Percentiles rank a stretch among this genome's conserved stretches.
Evolutionary conservation across 2,113 vertebrate genomes (phyloP).

Genomic region (Neolamprologus kungweensis): DNA sequence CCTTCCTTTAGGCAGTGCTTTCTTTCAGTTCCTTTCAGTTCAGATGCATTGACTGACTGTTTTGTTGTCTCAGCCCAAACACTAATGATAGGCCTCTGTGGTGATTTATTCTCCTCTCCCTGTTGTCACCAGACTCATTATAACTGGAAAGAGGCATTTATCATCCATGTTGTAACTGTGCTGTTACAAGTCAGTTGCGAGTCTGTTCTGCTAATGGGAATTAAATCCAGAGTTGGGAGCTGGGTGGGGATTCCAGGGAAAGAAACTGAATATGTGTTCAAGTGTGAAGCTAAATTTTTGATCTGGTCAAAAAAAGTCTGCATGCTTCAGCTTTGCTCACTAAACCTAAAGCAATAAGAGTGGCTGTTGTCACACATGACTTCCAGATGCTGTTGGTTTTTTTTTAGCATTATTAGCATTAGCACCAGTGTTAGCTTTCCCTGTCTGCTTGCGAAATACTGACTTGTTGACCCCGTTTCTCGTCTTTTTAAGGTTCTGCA

Average conservation of each 20-base stretch:
- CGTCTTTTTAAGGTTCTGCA: background rate
- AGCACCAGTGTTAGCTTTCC: background rate
- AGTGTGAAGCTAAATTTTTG: background rate
- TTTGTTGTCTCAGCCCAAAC: background rate
- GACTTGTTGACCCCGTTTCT: background rate
- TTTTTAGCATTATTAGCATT: background rate
- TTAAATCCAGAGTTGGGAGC: background rate
- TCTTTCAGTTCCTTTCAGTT: background rate
- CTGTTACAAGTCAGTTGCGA: background rate
- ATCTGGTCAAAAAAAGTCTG: background rate
- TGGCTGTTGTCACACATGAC: background rate
- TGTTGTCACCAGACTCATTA: conserved; percentile 15
- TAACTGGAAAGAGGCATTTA: conserved; percentile 2
- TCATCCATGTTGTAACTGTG: background rate
- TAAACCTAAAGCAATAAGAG: background rate
- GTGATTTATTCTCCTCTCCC: conserved; percentile 2
- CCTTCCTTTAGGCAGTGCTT: background rate
- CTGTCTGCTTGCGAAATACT: background rate
- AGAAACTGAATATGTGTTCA: background rate
- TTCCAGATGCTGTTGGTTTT: too few relatives aligned
- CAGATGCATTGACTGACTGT: background rate
- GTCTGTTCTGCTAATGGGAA: background rate
- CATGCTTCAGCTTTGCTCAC: background rate
- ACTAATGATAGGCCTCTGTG: background rate
- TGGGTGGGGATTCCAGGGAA: background rate